Evolutionary conservation across 2,888 invertebrate species (phyloP).

Genomic region (Gortyna flavago): DNA sequence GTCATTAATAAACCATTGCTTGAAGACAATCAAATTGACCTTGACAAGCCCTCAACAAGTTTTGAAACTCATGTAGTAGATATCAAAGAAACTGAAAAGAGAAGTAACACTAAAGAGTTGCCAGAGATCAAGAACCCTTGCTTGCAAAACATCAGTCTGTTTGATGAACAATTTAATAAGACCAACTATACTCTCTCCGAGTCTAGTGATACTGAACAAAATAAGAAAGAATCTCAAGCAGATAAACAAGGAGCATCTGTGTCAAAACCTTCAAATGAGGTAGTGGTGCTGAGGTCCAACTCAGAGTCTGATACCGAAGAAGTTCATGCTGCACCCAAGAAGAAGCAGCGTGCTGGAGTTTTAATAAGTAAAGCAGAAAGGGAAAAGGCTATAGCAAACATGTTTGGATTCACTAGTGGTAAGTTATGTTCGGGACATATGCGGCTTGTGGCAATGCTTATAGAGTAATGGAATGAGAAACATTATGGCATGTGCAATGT

Average conservation of each 20-base stretch:
- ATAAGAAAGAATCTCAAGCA: slow-evolving; percentile 48
- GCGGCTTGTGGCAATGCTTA: slow-evolving; percentile 46
- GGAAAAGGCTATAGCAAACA: slow-evolving; percentile 77
- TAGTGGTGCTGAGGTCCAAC: slow-evolving; percentile 74
- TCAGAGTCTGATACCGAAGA: slow-evolving; percentile 73
- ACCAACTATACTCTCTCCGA: slow-evolving; percentile 74
- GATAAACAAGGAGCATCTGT: slow-evolving; percentile 21
- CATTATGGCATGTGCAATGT: slow-evolving; percentile 17
- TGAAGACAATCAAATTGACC: slow-evolving; percentile 9
- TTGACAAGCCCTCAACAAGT: slow-evolving; percentile 57
- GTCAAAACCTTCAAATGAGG: slow-evolving; percentile 60
- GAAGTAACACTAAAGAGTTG: slow-evolving; percentile 17
- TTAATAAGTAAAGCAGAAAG: slow-evolving; percentile 67
- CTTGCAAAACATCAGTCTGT: slow-evolving; percentile 81
- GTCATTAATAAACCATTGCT: slow-evolving; percentile 25
- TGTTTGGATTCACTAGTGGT: slow-evolving; percentile 85
- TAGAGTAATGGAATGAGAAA: slow-evolving; percentile 28
- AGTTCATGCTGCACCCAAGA: slow-evolving; percentile 43
- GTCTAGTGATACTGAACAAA: slow-evolving; percentile 68
- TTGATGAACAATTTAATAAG: slow-evolving; percentile 77
- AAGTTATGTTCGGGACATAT: slow-evolving; percentile 71
- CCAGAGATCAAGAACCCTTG: slow-evolving; percentile 75
- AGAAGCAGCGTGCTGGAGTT: slow-evolving; percentile 41
- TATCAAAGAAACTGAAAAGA: slow-evolving; percentile 13
- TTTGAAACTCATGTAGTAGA: slow-evolving; percentile 25